Evolutionary conservation across 2,113 vertebrate genomes (phyloP), one percentile per base, ranked within the genome.

Genomic region (Sander lucioperca): DNA sequence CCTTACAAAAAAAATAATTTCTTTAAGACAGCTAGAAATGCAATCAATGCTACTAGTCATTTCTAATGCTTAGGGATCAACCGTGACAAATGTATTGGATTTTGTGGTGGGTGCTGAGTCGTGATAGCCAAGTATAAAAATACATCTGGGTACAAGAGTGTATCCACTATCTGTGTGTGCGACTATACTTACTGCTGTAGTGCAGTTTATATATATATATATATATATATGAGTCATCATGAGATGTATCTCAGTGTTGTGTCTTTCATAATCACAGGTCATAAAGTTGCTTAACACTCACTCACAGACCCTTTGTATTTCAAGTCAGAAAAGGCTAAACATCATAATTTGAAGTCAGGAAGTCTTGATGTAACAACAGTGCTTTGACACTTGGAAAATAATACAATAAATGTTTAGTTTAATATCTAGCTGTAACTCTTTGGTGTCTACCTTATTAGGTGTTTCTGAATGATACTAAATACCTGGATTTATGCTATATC

Each of bases 51-150:
- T 30, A 13, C 48, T 14, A 75, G 8, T 59, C 25, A 36, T 79
- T 64, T 74, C 3, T 74, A 73, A 84, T 45, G 71, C 47, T 66
- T 43, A 65, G 53, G 6, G 36, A 76, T 77, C 47, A 63, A 81
- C 56, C 5, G 3, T 69, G 72, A 83, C 67, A 53, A 7, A 67
- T 80, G 4, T 77, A 15, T 86, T 58, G 47, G 54, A 68, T 72
- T 75, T 54, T 27, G 10, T 83, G 11, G 76, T 90, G 85, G 84
- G 77, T 82, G 85, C 74, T 33, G 78, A 88, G 84, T 88, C 79
- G 78, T 92, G 88, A 88, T 30, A 85, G 80, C 73, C 45, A 77
- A 77, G 80, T 78, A 76, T 79, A 89, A 89, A 86, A 85, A 87
- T 88, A 69, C 45, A 71, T 63, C 71, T 89, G 82, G 83, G 63